These are phyloP conservation scores for Ciona savignyi DNA, from an alignment of 23 tunicate genomes.

Conservation along the genomic window DNA sequence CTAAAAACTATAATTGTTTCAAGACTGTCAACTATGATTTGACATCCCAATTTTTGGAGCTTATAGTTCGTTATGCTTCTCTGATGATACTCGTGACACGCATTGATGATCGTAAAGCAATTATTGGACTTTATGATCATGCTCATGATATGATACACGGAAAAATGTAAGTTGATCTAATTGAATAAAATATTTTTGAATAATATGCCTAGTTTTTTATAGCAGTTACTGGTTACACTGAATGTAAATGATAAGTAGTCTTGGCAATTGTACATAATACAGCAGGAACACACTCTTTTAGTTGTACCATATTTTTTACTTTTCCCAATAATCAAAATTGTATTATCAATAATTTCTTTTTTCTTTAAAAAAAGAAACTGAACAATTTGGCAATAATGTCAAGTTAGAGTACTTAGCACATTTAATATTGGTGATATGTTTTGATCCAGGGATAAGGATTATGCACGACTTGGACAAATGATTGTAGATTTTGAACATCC, in stretches of 20 bases:
- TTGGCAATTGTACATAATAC: too few species aligned
- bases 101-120: slow-evolving; percentile 96
- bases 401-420: too few species aligned
- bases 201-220: neutral
- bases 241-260: too few species aligned
- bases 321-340: too few species aligned
- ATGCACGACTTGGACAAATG: slow-evolving; percentile 73
- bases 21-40: slow-evolving; percentile 91
- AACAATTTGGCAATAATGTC: too few species aligned
- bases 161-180: slow-evolving; percentile 44
- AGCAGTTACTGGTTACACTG: too few species aligned
- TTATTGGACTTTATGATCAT: slow-evolving; percentile 86
- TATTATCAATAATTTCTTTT: too few species aligned
- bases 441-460: slow-evolving; percentile 73
- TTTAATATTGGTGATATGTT: neutral
- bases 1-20: too few species aligned
- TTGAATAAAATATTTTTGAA: neutral
- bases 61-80: slow-evolving; percentile 73
- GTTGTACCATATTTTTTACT: too few species aligned
- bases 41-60: slow-evolving; percentile 66
- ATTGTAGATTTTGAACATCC: slow-evolving; percentile 92
- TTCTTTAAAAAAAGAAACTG: too few species aligned
- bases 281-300: too few species aligned
- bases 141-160: slow-evolving; percentile 91
- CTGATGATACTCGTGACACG: slow-evolving; percentile 75